Percentiles rank a stretch among this genome's conserved stretches.
These are phyloP conservation scores for Oligia fasciuncula DNA, from an alignment of 2,888 invertebrate genomes.

Conservation along the genomic window DNA sequence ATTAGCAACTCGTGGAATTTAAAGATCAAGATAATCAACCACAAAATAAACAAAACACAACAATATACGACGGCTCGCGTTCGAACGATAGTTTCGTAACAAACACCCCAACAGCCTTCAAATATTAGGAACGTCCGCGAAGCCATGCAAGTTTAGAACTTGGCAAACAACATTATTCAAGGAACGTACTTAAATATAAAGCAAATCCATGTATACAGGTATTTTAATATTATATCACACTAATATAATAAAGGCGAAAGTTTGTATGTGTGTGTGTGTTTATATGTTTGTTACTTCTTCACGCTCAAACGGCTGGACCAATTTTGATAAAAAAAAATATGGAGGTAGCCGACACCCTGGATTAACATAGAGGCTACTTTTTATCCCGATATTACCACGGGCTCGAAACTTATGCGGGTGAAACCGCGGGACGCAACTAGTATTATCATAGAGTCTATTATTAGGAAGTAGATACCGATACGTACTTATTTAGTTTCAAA, in stretches of 20 bases:
- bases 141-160: slow-evolving; percentile 40
- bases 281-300: too few species aligned
- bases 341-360: too few species aligned
- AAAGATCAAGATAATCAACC: neutral
- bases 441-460: neutral
- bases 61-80: neutral
- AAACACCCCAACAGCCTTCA: slow-evolving; percentile 10
- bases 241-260: too few species aligned
- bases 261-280: too few species aligned
- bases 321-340: too few species aligned
- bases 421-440: too few species aligned
- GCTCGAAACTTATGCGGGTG: too few species aligned
- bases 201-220: neutral
- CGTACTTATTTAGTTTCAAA: slow-evolving; percentile 5
- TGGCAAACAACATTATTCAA: slow-evolving; percentile 12
- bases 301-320: too few species aligned
- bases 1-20: slow-evolving; percentile 5
- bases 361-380: too few species aligned
- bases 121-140: slow-evolving; percentile 27
- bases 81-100: neutral
- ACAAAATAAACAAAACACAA: neutral
- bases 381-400: too few species aligned
- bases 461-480: neutral
- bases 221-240: slow-evolving; percentile 4
- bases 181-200: slow-evolving; percentile 1